phyloP scores from a whole-genome alignment of 1,140 invertebrate genomes.

The Leptestheria dahalacensis region DNA sequence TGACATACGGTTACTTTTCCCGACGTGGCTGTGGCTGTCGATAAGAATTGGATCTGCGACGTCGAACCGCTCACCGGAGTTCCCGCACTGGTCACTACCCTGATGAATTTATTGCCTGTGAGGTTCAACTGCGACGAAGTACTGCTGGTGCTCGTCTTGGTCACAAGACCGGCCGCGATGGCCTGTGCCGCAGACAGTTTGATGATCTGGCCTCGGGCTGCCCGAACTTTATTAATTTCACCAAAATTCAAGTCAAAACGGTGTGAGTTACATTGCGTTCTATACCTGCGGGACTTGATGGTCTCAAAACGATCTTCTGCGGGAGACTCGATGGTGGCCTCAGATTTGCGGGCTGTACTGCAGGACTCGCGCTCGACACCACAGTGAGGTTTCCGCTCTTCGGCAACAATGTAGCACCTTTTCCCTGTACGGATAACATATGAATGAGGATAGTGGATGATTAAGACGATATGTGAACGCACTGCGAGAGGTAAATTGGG shows the following conservation, averaged over 20 bases:
- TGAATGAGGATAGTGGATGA: conserved; percentile 6
- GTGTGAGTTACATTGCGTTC: background rate
- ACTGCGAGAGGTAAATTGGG: conserved; percentile 18
- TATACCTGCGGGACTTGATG: background rate
- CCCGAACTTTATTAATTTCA: background rate
- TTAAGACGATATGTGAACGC: background rate
- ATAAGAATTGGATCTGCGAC: background rate
- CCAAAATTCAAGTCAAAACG: background rate
- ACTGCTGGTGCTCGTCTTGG: too few relatives aligned
- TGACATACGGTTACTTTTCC: too few relatives aligned
- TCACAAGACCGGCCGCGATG: conserved; percentile 9
- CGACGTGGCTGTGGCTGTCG: too few relatives aligned
- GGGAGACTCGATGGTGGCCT: background rate
- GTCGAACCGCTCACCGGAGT: background rate
- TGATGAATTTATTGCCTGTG: background rate
- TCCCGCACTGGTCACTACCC: background rate
- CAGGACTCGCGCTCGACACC: background rate
- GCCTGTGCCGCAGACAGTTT: conserved; percentile 10
- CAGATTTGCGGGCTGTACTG: too few relatives aligned
- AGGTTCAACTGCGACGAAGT: background rate
- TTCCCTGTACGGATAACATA: background rate
- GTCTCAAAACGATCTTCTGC: background rate
- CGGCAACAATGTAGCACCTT: background rate
- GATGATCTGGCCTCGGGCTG: conserved; percentile 8
- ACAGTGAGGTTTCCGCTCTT: background rate